Evolutionary conservation across 2,797 vertebrate genomes (phyloP).

Genomic region (Falco rusticolus): DNA sequence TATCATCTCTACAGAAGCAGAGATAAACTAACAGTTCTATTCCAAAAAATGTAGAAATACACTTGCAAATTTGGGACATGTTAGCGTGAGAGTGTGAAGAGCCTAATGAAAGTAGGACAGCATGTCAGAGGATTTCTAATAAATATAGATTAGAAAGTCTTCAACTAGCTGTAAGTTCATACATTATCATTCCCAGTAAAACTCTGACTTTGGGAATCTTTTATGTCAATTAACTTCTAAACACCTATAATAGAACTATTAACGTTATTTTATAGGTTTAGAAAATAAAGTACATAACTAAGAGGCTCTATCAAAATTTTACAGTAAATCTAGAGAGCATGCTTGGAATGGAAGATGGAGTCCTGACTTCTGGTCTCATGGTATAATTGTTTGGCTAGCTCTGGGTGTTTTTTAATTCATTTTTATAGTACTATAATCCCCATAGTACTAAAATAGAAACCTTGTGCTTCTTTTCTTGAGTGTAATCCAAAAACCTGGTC

Average conservation of each 20-base stretch:
- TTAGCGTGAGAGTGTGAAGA: neutral
- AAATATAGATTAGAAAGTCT: neutral
- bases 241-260: neutral
- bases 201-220: neutral
- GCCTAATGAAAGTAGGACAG: neutral
- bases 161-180: neutral
- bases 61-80: neutral
- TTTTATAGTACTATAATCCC: slow-evolving; percentile 35
- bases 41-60: neutral
- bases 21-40: neutral
- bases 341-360: neutral
- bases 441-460: slow-evolving; percentile 26
- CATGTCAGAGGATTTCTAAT: neutral
- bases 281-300: neutral
- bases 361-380: neutral
- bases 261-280: neutral
- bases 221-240: neutral
- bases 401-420: neutral
- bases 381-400: neutral
- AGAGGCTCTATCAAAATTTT: neutral
- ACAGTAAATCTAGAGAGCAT: neutral
- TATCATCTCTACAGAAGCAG: neutral
- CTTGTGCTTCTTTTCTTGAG: slow-evolving; percentile 35
- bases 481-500: neutral
- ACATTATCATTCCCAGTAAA: neutral